Conservation (phyloP, 2,888 invertebrate genomes). For the Cheiracanthium punctorium region DNA sequence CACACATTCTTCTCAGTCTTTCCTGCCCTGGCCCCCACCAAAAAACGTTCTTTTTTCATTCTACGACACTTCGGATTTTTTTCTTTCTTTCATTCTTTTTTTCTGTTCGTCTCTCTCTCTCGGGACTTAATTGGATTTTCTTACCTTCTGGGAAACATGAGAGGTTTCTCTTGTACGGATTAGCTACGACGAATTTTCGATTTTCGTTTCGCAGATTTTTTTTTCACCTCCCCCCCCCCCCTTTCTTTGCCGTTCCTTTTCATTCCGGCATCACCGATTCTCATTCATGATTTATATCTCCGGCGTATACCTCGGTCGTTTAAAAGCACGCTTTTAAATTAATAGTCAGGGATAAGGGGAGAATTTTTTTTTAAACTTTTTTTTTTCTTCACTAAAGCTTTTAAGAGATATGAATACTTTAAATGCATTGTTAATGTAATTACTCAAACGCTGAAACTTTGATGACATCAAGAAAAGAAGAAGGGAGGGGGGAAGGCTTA, state of each 20-base stretch:
- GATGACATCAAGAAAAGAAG: too few relatives aligned
- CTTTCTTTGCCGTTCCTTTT: not conserved
- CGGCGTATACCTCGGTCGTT: not conserved
- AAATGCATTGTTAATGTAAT: too few relatives aligned
- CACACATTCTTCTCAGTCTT: too few relatives aligned
- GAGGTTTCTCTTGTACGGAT: constrained; percentile 63
- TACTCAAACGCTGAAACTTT: too few relatives aligned
- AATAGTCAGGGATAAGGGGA: not conserved
- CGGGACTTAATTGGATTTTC: constrained; percentile 65
- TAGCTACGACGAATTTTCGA: constrained; percentile 28
- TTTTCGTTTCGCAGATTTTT: constrained; percentile 24
- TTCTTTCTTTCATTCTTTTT: not conserved
- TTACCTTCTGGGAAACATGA: constrained; percentile 52
- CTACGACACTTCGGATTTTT: constrained; percentile 4
- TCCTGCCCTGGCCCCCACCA: not conserved
- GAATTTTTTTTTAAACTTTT: too few relatives aligned
- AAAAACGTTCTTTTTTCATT: constrained; percentile 27
- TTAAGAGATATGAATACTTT: too few relatives aligned
- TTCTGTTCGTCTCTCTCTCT: constrained; percentile 1
- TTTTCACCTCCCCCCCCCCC: not conserved
- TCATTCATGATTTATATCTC: not conserved
- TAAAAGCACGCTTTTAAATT: not conserved
- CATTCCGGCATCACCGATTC: not conserved
- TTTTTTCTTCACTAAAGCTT: too few relatives aligned
- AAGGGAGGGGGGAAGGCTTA: too few relatives aligned